phyloP scores from a whole-genome alignment of 2,888 invertebrate genomes.

The Lycocerus yunnanus region DNA sequence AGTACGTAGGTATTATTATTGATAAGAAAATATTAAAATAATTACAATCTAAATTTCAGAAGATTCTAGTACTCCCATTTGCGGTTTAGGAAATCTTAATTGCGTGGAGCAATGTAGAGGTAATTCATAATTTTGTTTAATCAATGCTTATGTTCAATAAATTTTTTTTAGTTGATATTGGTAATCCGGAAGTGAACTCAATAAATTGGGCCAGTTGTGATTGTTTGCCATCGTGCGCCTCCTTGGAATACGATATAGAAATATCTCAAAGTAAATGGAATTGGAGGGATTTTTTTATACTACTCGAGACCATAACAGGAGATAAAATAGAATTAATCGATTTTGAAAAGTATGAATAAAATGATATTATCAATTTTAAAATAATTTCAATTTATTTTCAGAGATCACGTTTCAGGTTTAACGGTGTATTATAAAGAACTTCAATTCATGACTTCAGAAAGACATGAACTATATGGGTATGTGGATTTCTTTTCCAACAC shows the following conservation, averaged over 20 bases:
- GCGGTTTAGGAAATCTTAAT: slow-evolving; percentile 18
- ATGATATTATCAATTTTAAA: not conserved
- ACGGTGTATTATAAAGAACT: slow-evolving; percentile 72
- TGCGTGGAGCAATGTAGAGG: slow-evolving; percentile 7
- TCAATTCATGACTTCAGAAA: slow-evolving; percentile 69
- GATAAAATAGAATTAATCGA: not conserved
- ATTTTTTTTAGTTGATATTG: not conserved
- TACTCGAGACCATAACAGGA: not conserved
- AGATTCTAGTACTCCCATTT: slow-evolving; percentile 22
- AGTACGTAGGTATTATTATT: slow-evolving; percentile 44
- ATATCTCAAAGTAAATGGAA: slow-evolving; percentile 9
- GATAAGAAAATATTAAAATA: not conserved
- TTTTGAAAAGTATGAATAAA: not conserved
- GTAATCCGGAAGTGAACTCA: not conserved
- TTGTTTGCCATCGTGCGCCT: slow-evolving; percentile 11
- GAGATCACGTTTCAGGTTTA: slow-evolving; percentile 59
- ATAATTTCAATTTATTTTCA: slow-evolving; percentile 36
- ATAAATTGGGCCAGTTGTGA: not conserved
- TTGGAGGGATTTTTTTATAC: not conserved
- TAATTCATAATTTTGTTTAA: not conserved
- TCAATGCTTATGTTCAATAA: too few species aligned
- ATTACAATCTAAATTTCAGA: slow-evolving; percentile 22
- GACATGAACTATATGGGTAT: slow-evolving; percentile 70
- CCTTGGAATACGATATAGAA: slow-evolving; percentile 7
- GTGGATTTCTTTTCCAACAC: slow-evolving; percentile 73